Percentiles rank a stretch among this genome's conserved stretches.
Evolutionary conservation across 1,140 invertebrate species (phyloP).

Genomic region (Drosophila albomicans): DNA sequence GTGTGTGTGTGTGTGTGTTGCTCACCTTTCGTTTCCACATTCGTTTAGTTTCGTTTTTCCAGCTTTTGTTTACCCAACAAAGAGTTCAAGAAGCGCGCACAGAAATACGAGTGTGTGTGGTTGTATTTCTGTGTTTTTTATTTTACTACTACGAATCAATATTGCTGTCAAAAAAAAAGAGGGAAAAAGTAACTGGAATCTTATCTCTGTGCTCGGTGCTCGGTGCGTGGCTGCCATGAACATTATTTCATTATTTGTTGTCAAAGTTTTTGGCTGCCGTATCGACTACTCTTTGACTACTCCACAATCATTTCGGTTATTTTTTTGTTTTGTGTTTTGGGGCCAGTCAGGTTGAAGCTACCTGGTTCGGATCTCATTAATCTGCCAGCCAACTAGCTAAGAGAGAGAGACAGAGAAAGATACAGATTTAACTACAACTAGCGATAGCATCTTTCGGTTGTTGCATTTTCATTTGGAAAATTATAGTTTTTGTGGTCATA

Average conservation of each 20-base stretch:
- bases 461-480: slow-evolving; percentile 56
- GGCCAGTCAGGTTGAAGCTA: slow-evolving; percentile 14
- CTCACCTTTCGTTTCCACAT: slow-evolving; percentile 60
- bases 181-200: slow-evolving; percentile 46
- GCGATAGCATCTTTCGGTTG: slow-evolving; percentile 27
- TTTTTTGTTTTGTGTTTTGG: background rate
- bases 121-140: slow-evolving; percentile 23
- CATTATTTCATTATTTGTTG: slow-evolving; percentile 83
- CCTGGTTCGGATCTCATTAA: slow-evolving; percentile 47
- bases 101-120: slow-evolving; percentile 50
- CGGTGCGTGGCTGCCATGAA: slow-evolving; percentile 59
- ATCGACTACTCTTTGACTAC: slow-evolving; percentile 59
- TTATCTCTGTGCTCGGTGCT: slow-evolving; percentile 43
- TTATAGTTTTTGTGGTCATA: slow-evolving; percentile 74
- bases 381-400: slow-evolving; percentile 54
- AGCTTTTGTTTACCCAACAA: slow-evolving; percentile 76
- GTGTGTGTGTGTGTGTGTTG: slow-evolving; percentile 32
- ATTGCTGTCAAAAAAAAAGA: slow-evolving; percentile 73
- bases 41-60: slow-evolving; percentile 51
- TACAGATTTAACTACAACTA: slow-evolving; percentile 24
- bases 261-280: slow-evolving; percentile 70
- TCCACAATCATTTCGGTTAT: background rate
- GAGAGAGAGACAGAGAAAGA: background rate
- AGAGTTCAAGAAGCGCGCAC: slow-evolving; percentile 27
- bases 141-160: slow-evolving; percentile 60